phyloP scores from a whole-genome alignment of 2,113 vertebrate genomes.

The Balaenoptera acutorostrata region DNA sequence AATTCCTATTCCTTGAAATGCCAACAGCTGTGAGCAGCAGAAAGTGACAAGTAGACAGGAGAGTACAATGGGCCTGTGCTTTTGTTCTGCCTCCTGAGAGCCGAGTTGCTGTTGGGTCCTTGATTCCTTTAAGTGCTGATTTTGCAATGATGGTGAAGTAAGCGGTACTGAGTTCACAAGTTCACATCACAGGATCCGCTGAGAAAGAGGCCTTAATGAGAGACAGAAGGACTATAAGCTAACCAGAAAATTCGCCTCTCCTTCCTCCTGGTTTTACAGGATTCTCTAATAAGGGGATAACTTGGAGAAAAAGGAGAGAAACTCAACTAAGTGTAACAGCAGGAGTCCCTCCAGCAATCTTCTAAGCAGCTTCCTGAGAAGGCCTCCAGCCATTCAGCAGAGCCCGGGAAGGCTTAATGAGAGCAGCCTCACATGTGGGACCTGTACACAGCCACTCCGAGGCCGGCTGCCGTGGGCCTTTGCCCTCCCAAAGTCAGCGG shows the following conservation, averaged over 20 bases:
- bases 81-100: conserved; percentile 63
- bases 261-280: conserved; percentile 70
- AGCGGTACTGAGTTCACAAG: conserved; percentile 63
- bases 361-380: conserved; percentile 58
- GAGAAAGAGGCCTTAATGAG: conserved; percentile 63
- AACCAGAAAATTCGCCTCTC: conserved; percentile 55
- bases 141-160: conserved; percentile 47
- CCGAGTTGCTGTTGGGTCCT: conserved; percentile 19
- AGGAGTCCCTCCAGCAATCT: conserved; percentile 62
- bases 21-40: not conserved
- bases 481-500: not conserved
- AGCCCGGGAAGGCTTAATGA: conserved; percentile 40
- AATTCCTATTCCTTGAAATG: conserved; percentile 71
- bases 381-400: conserved; percentile 47
- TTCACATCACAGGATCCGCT: conserved; percentile 47
- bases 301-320: conserved; percentile 50
- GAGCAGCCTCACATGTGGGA: not conserved
- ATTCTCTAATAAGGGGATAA: conserved; percentile 71
- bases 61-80: conserved; percentile 19
- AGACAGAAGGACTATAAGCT: conserved; percentile 44
- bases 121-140: conserved; percentile 62
- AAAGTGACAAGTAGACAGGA: not conserved
- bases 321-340: conserved; percentile 68
- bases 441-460: not conserved
- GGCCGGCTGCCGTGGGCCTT: not conserved